Conservation (phyloP, 2,797 vertebrate species). For the Schizothorax lantsangensis region DNA sequence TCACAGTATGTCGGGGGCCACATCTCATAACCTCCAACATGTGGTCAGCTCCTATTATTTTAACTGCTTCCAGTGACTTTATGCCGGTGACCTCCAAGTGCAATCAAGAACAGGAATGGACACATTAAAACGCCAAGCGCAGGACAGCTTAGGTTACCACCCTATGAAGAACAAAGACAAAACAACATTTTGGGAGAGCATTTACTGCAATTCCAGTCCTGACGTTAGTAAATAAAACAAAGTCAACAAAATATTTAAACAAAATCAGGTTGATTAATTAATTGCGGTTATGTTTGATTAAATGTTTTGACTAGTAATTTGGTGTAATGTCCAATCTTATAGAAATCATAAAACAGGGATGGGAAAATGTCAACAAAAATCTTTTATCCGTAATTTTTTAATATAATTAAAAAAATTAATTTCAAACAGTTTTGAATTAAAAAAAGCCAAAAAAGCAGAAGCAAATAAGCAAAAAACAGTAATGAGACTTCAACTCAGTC, state of each 20-base stretch:
- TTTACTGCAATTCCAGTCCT: background rate
- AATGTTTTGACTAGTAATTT: background rate
- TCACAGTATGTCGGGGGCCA: slow-evolving; percentile 45
- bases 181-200: slow-evolving; percentile 9
- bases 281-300: slow-evolving; percentile 10
- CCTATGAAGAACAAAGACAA: slow-evolving; percentile 49
- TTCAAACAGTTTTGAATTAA: background rate
- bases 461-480: background rate
- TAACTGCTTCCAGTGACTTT: slow-evolving; percentile 92
- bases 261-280: background rate
- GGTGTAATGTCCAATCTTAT: background rate
- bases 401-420: no score
- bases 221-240: slow-evolving; percentile 4
- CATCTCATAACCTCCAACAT: slow-evolving; percentile 76
- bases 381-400: background rate
- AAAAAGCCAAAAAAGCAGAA: background rate
- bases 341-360: background rate
- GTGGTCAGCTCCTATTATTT: slow-evolving; percentile 86
- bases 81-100: slow-evolving; percentile 85
- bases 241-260: slow-evolving; percentile 6
- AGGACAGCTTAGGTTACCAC: slow-evolving; percentile 71
- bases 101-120: slow-evolving; percentile 84
- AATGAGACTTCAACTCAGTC: background rate
- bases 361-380: background rate
- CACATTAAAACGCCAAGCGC: slow-evolving; percentile 66